Evolutionary conservation across 2,888 invertebrate genomes (phyloP), one percentile per base, ranked within the genome.

Genomic region (Rosalia funebris): DNA sequence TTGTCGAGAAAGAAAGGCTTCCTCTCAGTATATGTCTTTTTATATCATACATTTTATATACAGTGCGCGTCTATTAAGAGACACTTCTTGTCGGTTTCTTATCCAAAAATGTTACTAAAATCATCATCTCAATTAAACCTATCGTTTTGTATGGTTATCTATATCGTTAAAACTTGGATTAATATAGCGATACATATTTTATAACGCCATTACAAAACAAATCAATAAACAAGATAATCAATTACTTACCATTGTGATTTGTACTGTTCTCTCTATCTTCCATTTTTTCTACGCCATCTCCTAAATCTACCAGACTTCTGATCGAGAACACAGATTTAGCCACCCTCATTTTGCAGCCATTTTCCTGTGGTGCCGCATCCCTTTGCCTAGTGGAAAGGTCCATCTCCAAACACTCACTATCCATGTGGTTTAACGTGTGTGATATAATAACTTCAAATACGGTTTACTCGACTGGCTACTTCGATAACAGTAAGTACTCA

Each of bases 291-390:
- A 67, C 76, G 32, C 77, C 78, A 36, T 85, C 84, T 46, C 83
- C 84, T 42, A 86, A 79, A 76, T 86, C 84, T 36, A 86, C 86
- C 42, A 86, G 78, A 69, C 85, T 86, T 50, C 86, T 77, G 55
- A 86, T 86, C 57, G 86, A 86, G 74, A 86, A 86, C 48, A 86
- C 85, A 57, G 86, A 86, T 70, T 86, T 86, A 16, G 86, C 86
- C 7, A 84, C 83, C 31, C 86, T 79, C 44, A 84, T 81, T 70
- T 85, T 85, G 39, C 76, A 82, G 70, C 56, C 77, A 68, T 64
- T 81, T 72, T 73, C 80, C 68, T 72, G 77, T 63, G 63, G 76
- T 66, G 65, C 68, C 12, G 65, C 69, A 10, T 79, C 82, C 74
- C 82, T 77, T 25, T 80, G 81, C 55, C 82, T 81, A 56, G 83